Percentiles rank a stretch among this genome's conserved stretches.
Conservation (phyloP, 1,140 invertebrate genomes). For the Scaptodrosophila lebanonensis region DNA sequence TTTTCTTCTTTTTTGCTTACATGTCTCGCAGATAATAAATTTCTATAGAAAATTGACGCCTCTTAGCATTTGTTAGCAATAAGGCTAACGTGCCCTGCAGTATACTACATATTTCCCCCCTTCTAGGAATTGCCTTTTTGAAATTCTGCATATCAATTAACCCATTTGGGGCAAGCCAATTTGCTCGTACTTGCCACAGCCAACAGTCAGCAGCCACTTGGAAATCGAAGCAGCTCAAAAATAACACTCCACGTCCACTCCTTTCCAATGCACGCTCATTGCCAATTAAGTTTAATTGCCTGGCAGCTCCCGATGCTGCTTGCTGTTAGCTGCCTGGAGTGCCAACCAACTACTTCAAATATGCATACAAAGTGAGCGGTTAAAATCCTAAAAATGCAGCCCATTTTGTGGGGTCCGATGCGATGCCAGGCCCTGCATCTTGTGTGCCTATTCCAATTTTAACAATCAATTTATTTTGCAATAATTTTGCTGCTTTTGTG, state of each 20-base stretch:
- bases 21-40: too few relatives aligned
- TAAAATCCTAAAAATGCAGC: slow-evolving; percentile 33
- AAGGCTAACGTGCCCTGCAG: too few relatives aligned
- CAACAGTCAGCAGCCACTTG: slow-evolving; percentile 17
- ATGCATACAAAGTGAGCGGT: slow-evolving; percentile 60
- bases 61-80: too few relatives aligned
- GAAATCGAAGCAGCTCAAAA: slow-evolving; percentile 40
- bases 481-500: slow-evolving; percentile 54
- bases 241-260: slow-evolving; percentile 10
- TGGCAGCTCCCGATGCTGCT: slow-evolving; percentile 4
- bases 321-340: slow-evolving; percentile 14
- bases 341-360: slow-evolving; percentile 58
- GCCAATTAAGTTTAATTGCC: slow-evolving; percentile 74
- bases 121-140: slow-evolving; percentile 5
- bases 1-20: too few relatives aligned
- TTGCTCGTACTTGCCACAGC: slow-evolving; percentile 11
- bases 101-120: too few relatives aligned
- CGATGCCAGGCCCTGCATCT: not conserved
- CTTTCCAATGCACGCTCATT: slow-evolving; percentile 44
- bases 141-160: slow-evolving; percentile 39
- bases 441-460: slow-evolving; percentile 40
- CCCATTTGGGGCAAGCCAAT: slow-evolving; percentile 35
- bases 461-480: slow-evolving; percentile 70
- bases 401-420: too few relatives aligned
- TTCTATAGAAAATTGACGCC: too few relatives aligned